Percentiles rank a stretch among this genome's conserved stretches.
phyloP scores from a whole-genome alignment of 1,140 invertebrate species.

The Sycophaga agraensis region DNA sequence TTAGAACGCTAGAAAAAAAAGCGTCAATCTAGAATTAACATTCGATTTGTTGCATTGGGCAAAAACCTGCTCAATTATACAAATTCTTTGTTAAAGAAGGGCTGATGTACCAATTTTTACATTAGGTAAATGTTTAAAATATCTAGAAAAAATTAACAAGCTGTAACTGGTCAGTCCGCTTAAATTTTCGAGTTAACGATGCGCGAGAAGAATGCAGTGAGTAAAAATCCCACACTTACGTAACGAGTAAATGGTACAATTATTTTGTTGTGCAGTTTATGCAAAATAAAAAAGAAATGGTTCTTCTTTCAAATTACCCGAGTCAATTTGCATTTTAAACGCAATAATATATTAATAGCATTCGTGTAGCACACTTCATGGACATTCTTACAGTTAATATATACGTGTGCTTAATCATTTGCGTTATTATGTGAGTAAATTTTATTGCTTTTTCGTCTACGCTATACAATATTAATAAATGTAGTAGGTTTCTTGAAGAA shows the following conservation, averaged over 20 bases:
- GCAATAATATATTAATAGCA: background rate
- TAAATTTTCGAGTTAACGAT: background rate
- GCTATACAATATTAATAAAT: too few relatives aligned
- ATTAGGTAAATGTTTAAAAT: too few relatives aligned
- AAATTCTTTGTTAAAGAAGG: too few relatives aligned
- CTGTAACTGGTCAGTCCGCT: too few relatives aligned
- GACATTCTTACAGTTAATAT: background rate
- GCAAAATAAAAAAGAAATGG: background rate
- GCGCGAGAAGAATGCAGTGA: background rate
- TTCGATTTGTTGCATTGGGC: too few relatives aligned
- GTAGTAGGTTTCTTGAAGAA: too few relatives aligned
- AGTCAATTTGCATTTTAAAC: background rate
- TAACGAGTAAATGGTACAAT: background rate
- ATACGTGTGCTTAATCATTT: background rate
- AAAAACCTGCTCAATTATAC: too few relatives aligned
- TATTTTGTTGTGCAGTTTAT: background rate
- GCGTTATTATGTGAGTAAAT: background rate
- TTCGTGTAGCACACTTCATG: background rate
- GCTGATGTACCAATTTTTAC: too few relatives aligned
- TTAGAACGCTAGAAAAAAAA: too few relatives aligned
- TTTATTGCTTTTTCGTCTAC: too few relatives aligned
- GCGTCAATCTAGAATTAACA: too few relatives aligned
- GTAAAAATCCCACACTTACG: background rate
- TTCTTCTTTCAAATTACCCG: background rate
- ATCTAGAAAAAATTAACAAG: too few relatives aligned